phyloP scores from a whole-genome alignment of 2,888 invertebrate genomes.

The Macroteleia sp. region DNA sequence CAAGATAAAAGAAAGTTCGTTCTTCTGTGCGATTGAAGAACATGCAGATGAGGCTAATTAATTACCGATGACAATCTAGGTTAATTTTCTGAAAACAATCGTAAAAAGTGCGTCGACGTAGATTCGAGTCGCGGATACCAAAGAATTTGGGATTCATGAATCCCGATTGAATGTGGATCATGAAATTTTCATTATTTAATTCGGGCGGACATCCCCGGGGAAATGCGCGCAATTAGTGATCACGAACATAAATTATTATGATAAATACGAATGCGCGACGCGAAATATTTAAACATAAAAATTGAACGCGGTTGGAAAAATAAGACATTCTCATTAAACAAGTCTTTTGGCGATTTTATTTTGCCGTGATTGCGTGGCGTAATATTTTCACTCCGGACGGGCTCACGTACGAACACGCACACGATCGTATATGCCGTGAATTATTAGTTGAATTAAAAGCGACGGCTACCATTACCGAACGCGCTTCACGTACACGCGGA shows the following conservation, averaged over 20 bases:
- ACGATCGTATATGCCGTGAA: conserved; percentile 43
- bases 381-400: conserved; percentile 32
- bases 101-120: conserved; percentile 15
- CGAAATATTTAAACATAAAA: conserved; percentile 25
- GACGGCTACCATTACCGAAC: conserved; percentile 42
- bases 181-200: conserved; percentile 34
- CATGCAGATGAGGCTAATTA: conserved; percentile 36
- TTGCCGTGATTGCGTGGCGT: conserved; percentile 40
- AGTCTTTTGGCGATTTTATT: conserved; percentile 42
- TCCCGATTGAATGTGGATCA: conserved; percentile 8
- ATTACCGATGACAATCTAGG: conserved; percentile 25
- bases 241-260: conserved; percentile 23
- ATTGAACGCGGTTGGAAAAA: conserved; percentile 11
- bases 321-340: conserved; percentile 47
- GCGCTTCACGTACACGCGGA: conserved; percentile 42
- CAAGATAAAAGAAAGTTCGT: no score
- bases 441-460: conserved; percentile 64
- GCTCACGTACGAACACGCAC: conserved; percentile 18
- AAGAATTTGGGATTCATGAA: conserved; percentile 4
- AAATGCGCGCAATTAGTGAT: conserved; percentile 13
- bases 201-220: neutral
- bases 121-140: neutral
- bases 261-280: conserved; percentile 7
- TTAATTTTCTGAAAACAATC: conserved; percentile 36
- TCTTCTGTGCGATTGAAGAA: conserved; percentile 12